phyloP scores from a whole-genome alignment of 2,113 vertebrate species.

The Dunckerocampus dactyliophorus region DNA sequence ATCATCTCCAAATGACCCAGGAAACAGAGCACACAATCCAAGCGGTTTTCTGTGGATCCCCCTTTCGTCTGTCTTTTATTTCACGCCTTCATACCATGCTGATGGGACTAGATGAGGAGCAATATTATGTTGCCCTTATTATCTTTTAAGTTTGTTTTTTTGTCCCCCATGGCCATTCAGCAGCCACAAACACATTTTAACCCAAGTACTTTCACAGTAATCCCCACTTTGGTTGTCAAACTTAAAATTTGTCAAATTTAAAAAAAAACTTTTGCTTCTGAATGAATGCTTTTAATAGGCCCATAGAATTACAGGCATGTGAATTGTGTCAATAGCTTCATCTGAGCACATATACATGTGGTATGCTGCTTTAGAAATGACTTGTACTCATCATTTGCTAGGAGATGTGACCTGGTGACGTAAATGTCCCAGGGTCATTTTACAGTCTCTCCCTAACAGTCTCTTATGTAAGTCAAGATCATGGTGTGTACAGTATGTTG shows the following conservation, averaged over 20 bases:
- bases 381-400: not conserved
- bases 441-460: not conserved
- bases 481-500: slow-evolving; percentile 5
- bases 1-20: too few species aligned
- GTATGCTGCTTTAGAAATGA: not conserved
- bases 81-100: slow-evolving; percentile 10
- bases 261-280: too few species aligned
- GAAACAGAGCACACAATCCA: too few species aligned
- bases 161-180: slow-evolving; percentile 31
- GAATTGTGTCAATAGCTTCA: not conserved
- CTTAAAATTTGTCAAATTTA: too few species aligned
- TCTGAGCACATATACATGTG: not conserved
- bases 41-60: not conserved
- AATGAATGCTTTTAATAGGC: too few species aligned
- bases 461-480: slow-evolving; percentile 29
- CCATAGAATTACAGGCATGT: not conserved
- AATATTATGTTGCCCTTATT: slow-evolving; percentile 20
- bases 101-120: not conserved
- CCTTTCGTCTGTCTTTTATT: not conserved
- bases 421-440: not conserved
- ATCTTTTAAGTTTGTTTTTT: slow-evolving; percentile 21
- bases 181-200: slow-evolving; percentile 13
- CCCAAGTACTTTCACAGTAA: slow-evolving; percentile 32
- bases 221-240: too few species aligned
- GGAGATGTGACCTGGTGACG: not conserved